Evolutionary conservation across 2,888 invertebrate species (phyloP), one percentile per base, ranked within the genome.

Genomic region (Latrodectus elegans): DNA sequence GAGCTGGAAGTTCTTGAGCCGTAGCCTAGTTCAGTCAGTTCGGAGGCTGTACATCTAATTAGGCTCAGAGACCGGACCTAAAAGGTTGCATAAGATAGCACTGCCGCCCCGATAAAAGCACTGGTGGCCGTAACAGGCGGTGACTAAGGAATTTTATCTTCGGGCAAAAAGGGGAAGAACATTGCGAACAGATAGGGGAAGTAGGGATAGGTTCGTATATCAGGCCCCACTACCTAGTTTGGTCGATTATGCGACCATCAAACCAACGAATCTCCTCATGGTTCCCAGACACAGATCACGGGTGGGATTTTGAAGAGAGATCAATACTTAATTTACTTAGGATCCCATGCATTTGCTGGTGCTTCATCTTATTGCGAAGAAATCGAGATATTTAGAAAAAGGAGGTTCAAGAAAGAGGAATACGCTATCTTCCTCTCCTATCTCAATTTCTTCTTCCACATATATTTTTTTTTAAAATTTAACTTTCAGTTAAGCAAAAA

Each of bases 291-390:
- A 67, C 72, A 84, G 72, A 84, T 84, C 51, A 55, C 65, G 51
- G 26, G 71, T 17, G 77, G 65, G 65, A 81, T 83, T 84, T 84
- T 72, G 52, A 72, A 64, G 72, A 84, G 70, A 70, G 79, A 86
- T 86, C 86, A 81, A 86, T 86, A 86, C 86, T 75, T 86, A 81
- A 86, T 86, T 85, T 85, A 85, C 79, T 85, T 80, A 85, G 85
- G 79, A 79, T 74, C 79, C 67, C 60, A 64, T 84, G 84, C 78
- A 84, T 84, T 79, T 85, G 67, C 74, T 75, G 71, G 38, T 64
- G 55, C 80, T 76, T 81, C 80, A 86, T 80, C 76, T 76, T 76
- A 76, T 86, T 81, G 76, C 76, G 26, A 22, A 60, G 11, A 65
- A 51, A 71, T 79, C 79, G 80, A 81, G 77, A 73, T 78, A 77